Base-by-base conservation (phyloP, 1,140 invertebrate genomes). In the Oncopodura yosiiana region DNA sequence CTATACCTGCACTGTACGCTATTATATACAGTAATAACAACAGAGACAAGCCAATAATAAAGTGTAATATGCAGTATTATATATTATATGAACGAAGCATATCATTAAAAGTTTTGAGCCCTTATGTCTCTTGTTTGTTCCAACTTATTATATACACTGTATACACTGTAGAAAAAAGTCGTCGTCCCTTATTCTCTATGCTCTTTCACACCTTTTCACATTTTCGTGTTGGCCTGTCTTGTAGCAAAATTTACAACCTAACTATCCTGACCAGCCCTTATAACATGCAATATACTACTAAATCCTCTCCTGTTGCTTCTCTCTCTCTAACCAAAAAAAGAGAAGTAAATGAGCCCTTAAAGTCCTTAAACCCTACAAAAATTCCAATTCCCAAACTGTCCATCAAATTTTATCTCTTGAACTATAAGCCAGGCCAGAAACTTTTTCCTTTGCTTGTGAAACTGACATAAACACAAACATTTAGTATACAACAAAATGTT, bases 181-280 rank as follows among this genome's bases (percentile, higher is more conserved):
- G n/a, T n/a, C n/a, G n/a, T n/a, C n/a, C n/a, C n/a, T n/a, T n/a
- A n/a, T 34, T n/a, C 36, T 44, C 51, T 41, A 54, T 52, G 43
- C 43, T 48, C 52, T 59, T 59, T 59, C 57, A 59, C 57, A 59
- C 57, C 57, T 58, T 49, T 49, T 27, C 45, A 41, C 46, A 23
- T 30, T 45, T 52, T n/a, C n/a, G n/a, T n/a, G n/a, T 51, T 52
- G 24, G 39, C 37, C 36, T 59, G 57, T 59, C 46, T 49, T 16
- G 16, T 18, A 44, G 42, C 38, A 50, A 53, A 53, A 59, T 59
- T 59, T 59, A 59, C 57, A 59, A 54, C 57, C 52, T 50, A 38
- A 53, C 37, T 53, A 30, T 3, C n/a, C n/a, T 36, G 41, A 41
- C 45, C 51, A 44, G 38, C 23, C 51, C 57, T 42, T 48, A 38